Evolutionary conservation across 2,797 vertebrate genomes (phyloP).

Genomic region (Macroramphosus scolopax): DNA sequence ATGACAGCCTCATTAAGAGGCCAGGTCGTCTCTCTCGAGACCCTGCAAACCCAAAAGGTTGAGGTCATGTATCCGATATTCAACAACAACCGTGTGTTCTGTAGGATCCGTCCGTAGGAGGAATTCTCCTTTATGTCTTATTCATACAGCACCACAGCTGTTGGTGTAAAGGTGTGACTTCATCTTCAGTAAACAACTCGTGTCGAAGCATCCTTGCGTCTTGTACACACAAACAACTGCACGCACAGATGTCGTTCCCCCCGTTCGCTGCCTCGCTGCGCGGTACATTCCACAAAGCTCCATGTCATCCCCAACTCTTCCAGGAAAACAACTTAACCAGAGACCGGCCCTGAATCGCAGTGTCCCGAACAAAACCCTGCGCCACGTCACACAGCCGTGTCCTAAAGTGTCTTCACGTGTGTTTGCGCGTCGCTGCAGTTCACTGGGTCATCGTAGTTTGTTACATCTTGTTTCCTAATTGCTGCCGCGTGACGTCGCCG

Average conservation of each 20-base stretch:
- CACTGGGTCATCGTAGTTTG: conserved; percentile 11
- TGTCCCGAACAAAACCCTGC: conserved; percentile 55
- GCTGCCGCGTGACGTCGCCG: conserved; percentile 43
- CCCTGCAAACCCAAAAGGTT: conserved; percentile 30
- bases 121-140: too few species aligned
- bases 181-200: too few species aligned
- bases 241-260: conserved; percentile 31
- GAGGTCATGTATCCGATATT: conserved; percentile 44
- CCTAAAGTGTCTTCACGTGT: conserved; percentile 14
- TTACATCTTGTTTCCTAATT: conserved; percentile 32
- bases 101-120: too few species aligned
- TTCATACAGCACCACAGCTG: too few species aligned
- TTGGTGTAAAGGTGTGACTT: too few species aligned
- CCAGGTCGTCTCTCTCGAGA: conserved; percentile 21
- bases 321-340: conserved; percentile 77
- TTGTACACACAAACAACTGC: conserved; percentile 12
- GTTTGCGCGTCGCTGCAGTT: conserved; percentile 2
- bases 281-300: conserved; percentile 76
- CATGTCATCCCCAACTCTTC: conserved; percentile 77
- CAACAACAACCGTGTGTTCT: conserved; percentile 35
- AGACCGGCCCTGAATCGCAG: conserved; percentile 60
- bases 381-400: conserved; percentile 48
- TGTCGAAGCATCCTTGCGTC: too few species aligned
- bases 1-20: conserved; percentile 32
- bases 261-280: conserved; percentile 54